Base-by-base conservation (phyloP, 2,888 invertebrate species). In the Oligia fasciuncula region DNA sequence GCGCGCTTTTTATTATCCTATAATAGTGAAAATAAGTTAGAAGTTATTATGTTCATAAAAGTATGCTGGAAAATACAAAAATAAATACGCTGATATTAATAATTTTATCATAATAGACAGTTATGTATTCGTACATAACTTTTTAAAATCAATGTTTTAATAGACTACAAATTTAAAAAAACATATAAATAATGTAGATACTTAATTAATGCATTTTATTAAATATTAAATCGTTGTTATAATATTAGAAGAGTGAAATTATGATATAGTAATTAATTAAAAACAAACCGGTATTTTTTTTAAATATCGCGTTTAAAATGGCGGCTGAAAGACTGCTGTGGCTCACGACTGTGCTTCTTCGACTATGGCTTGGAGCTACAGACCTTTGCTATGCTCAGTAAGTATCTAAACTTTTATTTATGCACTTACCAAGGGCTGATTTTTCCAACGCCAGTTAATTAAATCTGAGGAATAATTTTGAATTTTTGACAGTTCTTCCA, bases 341-440 rank as follows among this genome's bases (percentile, higher is more conserved):
- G 95, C 70, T 95, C 70, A 92, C 94, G 11, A 96, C 95, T 43
- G 94, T 94, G 73, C 91, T 96, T 65, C 91, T 96, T 54, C 93
- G 95, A 35, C 91, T 97, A 1, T 96, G 96, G 95, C 91, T 97
- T 35, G 95, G 95, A 63, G 96, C 97, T 19, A 94, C 97, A 3
- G 97, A 97, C 82, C 90, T 97, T 11, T 97, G 97, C 86, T 96
- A 96, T 89, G 96, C 97, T 77, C 97, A 97, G 97, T 97, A 93
- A 96, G 97, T 49, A 29, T 29, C 29, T 29, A 49, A 49, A 49
- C 49, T 49, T 49, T 13, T 49, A 49, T 49, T 49, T 49, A 13
- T 13, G 49, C 11, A 46, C 46, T 46, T 46, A 46, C 11, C 40
- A 0, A 40, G 14, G 49, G 14, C 49, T 49, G 14, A 14, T 14